phyloP scores from a whole-genome alignment of 2,113 vertebrate genomes.

The Isurus oxyrinchus region DNA sequence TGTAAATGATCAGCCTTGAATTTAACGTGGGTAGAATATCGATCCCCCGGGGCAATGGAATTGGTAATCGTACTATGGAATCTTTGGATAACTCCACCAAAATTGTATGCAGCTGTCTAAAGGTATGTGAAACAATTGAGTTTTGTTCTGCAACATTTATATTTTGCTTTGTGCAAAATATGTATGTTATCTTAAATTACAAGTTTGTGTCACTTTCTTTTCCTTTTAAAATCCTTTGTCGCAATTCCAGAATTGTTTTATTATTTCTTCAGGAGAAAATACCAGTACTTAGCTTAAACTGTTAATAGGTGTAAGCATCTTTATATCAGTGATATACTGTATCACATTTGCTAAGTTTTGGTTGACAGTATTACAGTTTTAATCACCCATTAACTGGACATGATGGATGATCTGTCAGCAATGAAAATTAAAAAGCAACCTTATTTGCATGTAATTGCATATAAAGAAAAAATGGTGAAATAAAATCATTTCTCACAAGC shows the following conservation, averaged over 20 bases:
- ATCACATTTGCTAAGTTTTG: slow-evolving; percentile 36
- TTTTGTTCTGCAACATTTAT: background rate
- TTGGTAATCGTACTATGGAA: background rate
- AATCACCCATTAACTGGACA: slow-evolving; percentile 37
- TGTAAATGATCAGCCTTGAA: background rate
- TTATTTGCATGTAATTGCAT: slow-evolving; percentile 38
- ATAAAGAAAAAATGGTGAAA: slow-evolving; percentile 35
- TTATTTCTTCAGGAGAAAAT: slow-evolving; percentile 30
- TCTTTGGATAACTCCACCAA: background rate
- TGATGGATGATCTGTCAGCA: slow-evolving; percentile 37
- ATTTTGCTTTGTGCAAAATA: background rate
- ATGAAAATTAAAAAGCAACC: slow-evolving; percentile 36
- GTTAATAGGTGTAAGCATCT: slow-evolving; percentile 35
- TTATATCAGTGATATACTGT: slow-evolving; percentile 37
- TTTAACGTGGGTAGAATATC: background rate
- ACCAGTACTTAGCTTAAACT: slow-evolving; percentile 19
- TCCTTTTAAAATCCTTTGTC: background rate
- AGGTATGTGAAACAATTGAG: background rate
- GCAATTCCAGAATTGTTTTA: background rate
- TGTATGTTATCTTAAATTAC: background rate
- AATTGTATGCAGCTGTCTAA: background rate
- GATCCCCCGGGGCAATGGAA: background rate
- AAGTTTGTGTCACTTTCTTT: background rate
- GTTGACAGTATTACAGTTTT: slow-evolving; percentile 37
- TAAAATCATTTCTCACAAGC: slow-evolving; percentile 28